A percentile compares a stretch with the other conserved stretches of the same genome.
These are phyloP conservation scores for Xanthia togata DNA, from an alignment of 2,888 invertebrate species.

Conservation along the genomic window DNA sequence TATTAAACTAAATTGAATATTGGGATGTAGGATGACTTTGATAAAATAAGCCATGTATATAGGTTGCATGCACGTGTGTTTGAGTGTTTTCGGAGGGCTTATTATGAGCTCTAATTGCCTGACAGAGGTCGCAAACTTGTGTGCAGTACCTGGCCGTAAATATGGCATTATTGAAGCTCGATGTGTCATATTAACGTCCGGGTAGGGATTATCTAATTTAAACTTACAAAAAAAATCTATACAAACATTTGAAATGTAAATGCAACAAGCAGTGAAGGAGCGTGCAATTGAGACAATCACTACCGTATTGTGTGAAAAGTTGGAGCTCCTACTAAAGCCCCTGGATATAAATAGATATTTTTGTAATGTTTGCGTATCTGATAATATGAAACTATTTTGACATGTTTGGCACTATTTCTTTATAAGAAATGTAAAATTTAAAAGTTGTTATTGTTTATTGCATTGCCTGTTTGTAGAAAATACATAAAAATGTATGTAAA, in stretches of 20 bases:
- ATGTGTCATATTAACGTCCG: neutral
- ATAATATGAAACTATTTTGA: conserved; percentile 33
- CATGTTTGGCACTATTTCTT: conserved; percentile 50
- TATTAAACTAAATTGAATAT: conserved; percentile 37
- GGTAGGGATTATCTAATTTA: no score
- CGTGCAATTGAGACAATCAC: no score
- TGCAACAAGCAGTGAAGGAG: no score
- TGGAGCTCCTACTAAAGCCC: neutral
- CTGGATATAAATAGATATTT: conserved; percentile 24
- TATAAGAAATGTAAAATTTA: conserved; percentile 48
- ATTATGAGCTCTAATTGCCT: neutral
- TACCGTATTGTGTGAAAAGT: neutral
- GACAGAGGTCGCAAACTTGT: neutral
- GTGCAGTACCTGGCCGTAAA: neutral
- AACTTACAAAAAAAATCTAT: no score
- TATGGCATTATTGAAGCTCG: neutral
- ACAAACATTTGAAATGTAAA: no score
- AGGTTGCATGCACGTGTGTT: conserved; percentile 56
- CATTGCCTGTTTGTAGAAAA: conserved; percentile 61
- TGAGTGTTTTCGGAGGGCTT: conserved; percentile 7
- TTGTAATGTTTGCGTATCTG: conserved; percentile 32
- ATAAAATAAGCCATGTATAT: conserved; percentile 51
- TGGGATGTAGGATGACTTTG: conserved; percentile 53
- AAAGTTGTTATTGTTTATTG: conserved; percentile 66
- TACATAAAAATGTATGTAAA: conserved; percentile 49